A percentile compares a stretch with the other conserved stretches of the same genome.
Conservation (phyloP, 1,140 invertebrate genomes). For the Drosophila setifemur region DNA sequence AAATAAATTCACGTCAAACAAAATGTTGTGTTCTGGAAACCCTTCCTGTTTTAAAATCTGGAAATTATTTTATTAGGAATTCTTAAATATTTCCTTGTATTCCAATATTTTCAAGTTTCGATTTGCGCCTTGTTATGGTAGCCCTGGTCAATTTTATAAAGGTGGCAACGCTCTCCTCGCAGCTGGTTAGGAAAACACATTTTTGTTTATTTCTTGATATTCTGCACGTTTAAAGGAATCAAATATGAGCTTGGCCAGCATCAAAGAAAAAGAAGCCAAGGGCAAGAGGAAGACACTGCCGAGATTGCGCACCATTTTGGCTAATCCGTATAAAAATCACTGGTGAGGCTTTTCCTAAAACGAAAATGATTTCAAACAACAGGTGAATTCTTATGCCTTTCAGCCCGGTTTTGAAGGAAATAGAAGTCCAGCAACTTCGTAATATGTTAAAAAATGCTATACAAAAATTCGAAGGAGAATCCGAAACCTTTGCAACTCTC, state of each 20-base stretch:
- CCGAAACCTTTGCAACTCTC: conserved; percentile 36
- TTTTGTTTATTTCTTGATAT: not conserved
- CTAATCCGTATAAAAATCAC: conserved; percentile 66
- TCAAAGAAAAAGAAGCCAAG: conserved; percentile 58
- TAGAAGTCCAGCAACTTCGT: conserved; percentile 33
- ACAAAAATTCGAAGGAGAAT: not conserved
- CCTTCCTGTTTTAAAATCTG: no score
- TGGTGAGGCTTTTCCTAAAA: conserved; percentile 4
- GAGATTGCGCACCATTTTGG: conserved; percentile 52
- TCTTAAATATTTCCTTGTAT: no score
- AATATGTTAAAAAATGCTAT: conserved; percentile 27
- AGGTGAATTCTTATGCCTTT: not conserved
- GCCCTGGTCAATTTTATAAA: not conserved
- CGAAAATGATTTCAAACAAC: not conserved
- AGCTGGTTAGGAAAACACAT: conserved; percentile 12
- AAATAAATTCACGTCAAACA: no score
- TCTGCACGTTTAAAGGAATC: not conserved
- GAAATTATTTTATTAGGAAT: no score
- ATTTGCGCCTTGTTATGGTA: no score
- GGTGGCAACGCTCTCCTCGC: not conserved
- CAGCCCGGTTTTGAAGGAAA: conserved; percentile 50
- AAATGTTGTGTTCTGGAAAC: no score
- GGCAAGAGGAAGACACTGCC: conserved; percentile 62
- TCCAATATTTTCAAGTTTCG: no score
- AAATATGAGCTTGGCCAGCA: conserved; percentile 53